phyloP scores from a whole-genome alignment of 23 tunicate genomes.

The Halocynthia aurantium region DNA sequence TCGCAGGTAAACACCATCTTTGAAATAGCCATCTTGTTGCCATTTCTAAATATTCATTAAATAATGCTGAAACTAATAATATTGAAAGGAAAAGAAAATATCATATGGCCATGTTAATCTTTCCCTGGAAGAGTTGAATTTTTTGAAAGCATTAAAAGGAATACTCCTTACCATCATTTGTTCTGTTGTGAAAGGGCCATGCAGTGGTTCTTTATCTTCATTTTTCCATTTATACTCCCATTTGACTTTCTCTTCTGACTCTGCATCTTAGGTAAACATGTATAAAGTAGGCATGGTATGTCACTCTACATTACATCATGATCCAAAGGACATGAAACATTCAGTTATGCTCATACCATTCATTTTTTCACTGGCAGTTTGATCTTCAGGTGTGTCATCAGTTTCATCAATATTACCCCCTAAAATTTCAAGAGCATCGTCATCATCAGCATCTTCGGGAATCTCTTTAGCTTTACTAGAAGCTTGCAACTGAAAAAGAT shows the following conservation, averaged over 20 bases:
- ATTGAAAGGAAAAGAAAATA: not conserved
- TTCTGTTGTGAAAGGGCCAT: constrained; percentile 80
- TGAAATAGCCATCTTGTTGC: constrained; percentile 81
- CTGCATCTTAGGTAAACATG: not conserved
- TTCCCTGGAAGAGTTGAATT: too few relatives aligned
- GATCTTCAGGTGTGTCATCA: constrained; percentile 9
- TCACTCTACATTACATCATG: too few relatives aligned
- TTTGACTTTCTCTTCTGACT: constrained; percentile 23
- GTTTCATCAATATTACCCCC: constrained; percentile 70
- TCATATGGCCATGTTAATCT: too few relatives aligned
- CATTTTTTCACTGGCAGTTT: not conserved
- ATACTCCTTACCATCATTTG: constrained; percentile 61
- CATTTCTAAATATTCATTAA: constrained; percentile 33
- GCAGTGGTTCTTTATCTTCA: constrained; percentile 29
- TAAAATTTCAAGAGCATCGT: constrained; percentile 75
- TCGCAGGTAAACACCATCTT: constrained; percentile 66
- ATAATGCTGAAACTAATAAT: not conserved
- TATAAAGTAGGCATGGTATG: not conserved
- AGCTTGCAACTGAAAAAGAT: not conserved
- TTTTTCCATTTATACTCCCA: constrained; percentile 91
- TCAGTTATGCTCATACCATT: not conserved
- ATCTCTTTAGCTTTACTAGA: constrained; percentile 20
- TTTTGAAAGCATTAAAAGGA: not conserved
- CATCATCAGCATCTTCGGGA: constrained; percentile 56
- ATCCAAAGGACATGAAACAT: too few relatives aligned